phyloP scores from a whole-genome alignment of 2,888 invertebrate genomes.

The Cephus pulcher region DNA sequence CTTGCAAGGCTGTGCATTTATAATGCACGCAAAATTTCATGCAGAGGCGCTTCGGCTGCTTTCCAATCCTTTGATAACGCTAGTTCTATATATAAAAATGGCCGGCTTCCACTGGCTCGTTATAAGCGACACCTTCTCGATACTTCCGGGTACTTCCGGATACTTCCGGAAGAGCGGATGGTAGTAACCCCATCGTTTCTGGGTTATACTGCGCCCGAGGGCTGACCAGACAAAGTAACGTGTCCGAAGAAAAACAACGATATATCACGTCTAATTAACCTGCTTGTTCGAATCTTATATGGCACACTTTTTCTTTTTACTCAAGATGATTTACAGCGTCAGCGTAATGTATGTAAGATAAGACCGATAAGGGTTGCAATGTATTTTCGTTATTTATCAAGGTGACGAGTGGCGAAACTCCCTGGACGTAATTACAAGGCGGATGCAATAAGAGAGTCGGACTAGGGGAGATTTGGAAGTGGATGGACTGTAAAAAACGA shows the following conservation, averaged over 20 bases:
- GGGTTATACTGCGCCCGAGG: not conserved
- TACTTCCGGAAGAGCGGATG: not conserved
- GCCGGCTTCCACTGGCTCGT: slow-evolving; percentile 17
- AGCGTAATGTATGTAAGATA: not conserved
- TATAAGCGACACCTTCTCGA: not conserved
- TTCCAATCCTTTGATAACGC: slow-evolving; percentile 62
- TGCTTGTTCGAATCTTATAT: not conserved
- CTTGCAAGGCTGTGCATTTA: slow-evolving; percentile 53
- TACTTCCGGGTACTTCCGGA: not conserved
- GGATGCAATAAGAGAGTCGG: not conserved
- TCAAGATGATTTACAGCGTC: not conserved
- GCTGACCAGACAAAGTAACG: not conserved
- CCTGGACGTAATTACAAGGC: not conserved
- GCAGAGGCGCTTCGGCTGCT: slow-evolving; percentile 52
- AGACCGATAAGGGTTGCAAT: not conserved
- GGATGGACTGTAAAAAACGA: not conserved
- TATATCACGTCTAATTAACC: not conserved
- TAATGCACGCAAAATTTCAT: slow-evolving; percentile 65
- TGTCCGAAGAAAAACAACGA: not conserved
- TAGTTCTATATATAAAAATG: slow-evolving; percentile 50
- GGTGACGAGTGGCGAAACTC: not conserved
- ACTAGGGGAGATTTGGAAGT: not conserved
- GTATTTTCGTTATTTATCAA: not conserved
- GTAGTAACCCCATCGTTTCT: not conserved
- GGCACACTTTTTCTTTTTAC: not conserved